These are phyloP conservation scores for Brachyptera risi DNA, from an alignment of 2,888 invertebrate genomes.

Conservation along the genomic window DNA sequence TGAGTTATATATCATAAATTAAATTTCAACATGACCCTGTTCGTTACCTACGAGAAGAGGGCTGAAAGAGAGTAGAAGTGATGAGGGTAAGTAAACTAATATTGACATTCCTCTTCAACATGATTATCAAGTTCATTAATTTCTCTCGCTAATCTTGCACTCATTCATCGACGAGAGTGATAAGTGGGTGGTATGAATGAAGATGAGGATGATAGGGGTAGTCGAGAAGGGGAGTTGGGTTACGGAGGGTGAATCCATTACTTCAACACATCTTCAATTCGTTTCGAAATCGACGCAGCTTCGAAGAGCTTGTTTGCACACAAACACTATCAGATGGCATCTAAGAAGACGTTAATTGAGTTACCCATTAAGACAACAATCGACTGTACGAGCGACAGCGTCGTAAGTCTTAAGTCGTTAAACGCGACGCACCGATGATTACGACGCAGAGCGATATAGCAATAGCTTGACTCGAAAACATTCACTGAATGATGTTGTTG, in stretches of 20 bases:
- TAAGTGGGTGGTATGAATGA: too few relatives aligned
- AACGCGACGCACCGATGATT: too few relatives aligned
- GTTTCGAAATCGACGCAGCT: background rate
- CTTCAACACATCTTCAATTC: background rate
- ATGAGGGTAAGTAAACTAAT: background rate
- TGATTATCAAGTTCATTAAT: constrained; percentile 25
- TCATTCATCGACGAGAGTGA: background rate
- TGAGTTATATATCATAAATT: too few relatives aligned
- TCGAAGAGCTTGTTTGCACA: background rate
- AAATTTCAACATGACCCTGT: too few relatives aligned
- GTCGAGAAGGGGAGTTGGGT: background rate
- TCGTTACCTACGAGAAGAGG: too few relatives aligned
- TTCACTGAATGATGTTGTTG: too few relatives aligned
- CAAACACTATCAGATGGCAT: constrained; percentile 17
- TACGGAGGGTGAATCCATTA: background rate
- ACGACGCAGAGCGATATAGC: too few relatives aligned
- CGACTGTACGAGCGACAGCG: too few relatives aligned
- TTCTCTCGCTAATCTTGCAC: constrained; percentile 21
- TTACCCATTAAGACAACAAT: constrained; percentile 16
- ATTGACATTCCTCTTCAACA: constrained; percentile 17
- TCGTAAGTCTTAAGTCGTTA: background rate
- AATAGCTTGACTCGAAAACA: too few relatives aligned
- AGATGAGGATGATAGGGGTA: background rate
- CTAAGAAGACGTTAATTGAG: constrained; percentile 4
- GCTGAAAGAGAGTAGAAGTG: too few relatives aligned